Percentiles rank a stretch among this genome's conserved stretches.
Conservation (phyloP, 2,113 vertebrate genomes). For the Malurus elegans region DNA sequence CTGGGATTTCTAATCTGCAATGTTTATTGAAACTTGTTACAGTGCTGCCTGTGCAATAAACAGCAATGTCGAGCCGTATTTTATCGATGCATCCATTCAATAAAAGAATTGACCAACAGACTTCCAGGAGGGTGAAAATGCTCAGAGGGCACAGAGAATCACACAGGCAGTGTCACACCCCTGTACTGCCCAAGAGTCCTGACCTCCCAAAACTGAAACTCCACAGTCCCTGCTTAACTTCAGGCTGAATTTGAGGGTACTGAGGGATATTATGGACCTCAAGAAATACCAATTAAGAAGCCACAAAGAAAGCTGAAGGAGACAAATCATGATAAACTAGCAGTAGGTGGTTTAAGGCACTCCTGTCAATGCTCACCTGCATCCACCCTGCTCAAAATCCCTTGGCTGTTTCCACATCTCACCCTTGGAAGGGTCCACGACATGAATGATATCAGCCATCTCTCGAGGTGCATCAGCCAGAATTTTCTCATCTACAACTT, state of each 20-base stretch:
- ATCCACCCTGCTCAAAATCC: neutral
- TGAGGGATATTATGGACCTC: neutral
- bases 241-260: neutral
- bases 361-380: neutral
- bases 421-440: neutral
- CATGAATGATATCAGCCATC: neutral
- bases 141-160: rapidly evolving
- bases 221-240: neutral
- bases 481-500: constrained; percentile 25
- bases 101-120: neutral
- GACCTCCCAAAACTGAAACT: neutral
- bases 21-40: neutral
- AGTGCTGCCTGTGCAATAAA: neutral
- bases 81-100: neutral
- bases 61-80: rapidly evolving
- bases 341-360: rapidly evolving
- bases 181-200: rapidly evolving
- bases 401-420: neutral
- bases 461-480: neutral
- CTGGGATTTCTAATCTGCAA: neutral
- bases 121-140: neutral
- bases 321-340: neutral
- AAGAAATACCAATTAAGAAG: neutral
- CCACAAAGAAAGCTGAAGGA: neutral
- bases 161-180: rapidly evolving